Conservation (phyloP, 2,888 invertebrate genomes). For the Willowsia nigromaculata region DNA sequence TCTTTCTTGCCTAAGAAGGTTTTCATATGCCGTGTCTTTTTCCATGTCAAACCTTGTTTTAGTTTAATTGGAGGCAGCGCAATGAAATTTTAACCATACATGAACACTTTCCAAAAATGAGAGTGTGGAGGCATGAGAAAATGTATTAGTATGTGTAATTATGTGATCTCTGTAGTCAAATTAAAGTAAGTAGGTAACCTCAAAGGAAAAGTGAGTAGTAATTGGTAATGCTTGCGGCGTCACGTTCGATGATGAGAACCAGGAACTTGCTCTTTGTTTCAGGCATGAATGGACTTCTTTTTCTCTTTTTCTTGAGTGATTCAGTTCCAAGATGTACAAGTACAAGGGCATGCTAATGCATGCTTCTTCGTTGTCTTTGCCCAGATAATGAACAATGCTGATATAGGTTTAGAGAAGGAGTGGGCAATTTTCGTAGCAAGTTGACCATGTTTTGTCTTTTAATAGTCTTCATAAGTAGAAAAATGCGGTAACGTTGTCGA, state of each 20-base stretch:
- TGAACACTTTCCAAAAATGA: too few relatives aligned
- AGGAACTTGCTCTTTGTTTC: not conserved
- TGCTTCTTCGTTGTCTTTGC: not conserved
- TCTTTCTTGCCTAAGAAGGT: conserved; percentile 1
- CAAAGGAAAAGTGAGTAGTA: not conserved
- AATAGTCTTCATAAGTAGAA: too few relatives aligned
- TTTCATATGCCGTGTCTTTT: not conserved
- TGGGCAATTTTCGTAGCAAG: too few relatives aligned
- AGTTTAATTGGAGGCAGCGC: too few relatives aligned
- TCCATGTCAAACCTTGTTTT: too few relatives aligned
- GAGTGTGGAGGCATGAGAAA: too few relatives aligned
- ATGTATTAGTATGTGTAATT: too few relatives aligned
- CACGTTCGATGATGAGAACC: conserved; percentile 23
- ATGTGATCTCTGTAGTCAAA: too few relatives aligned
- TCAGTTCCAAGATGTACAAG: not conserved
- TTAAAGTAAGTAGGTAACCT: not conserved
- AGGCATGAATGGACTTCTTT: not conserved
- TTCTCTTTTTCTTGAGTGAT: not conserved
- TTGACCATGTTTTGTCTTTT: too few relatives aligned
- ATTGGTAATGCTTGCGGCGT: conserved; percentile 54
- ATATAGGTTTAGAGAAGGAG: too few relatives aligned
- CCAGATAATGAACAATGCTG: not conserved
- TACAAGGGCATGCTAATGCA: not conserved
- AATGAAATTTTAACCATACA: too few relatives aligned
- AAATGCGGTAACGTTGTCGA: too few relatives aligned